Conservation (phyloP, 2,113 vertebrate species). For the Tonatia bakeri region DNA sequence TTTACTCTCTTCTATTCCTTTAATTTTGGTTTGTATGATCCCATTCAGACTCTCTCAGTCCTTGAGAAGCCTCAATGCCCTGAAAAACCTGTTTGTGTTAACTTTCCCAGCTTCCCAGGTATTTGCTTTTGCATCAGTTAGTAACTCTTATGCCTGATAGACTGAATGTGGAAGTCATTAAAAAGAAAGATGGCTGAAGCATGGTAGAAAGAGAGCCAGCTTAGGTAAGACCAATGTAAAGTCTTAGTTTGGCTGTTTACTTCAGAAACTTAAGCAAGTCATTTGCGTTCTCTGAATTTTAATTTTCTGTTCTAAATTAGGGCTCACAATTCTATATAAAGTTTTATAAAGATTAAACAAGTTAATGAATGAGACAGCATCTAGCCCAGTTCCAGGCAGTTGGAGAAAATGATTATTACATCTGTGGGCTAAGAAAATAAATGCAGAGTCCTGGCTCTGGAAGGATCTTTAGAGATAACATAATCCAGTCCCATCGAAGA, state of each 20-base stretch:
- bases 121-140: background rate
- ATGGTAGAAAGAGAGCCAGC: accelerated
- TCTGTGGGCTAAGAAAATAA: background rate
- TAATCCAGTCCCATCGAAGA: background rate
- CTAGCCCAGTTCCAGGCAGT: background rate
- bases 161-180: background rate
- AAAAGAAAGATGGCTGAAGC: background rate
- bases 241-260: background rate
- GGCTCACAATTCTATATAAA: background rate
- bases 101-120: background rate
- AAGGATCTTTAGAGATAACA: background rate
- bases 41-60: background rate
- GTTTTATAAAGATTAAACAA: background rate
- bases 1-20: background rate
- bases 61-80: background rate
- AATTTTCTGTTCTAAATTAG: background rate
- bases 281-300: background rate
- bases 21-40: background rate
- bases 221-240: background rate
- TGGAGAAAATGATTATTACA: background rate
- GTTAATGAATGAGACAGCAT: background rate
- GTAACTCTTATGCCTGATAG: no score
- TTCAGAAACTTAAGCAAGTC: background rate
- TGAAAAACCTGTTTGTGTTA: background rate
- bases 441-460: background rate